Conservation (phyloP, 2,797 vertebrate genomes). For the Champsocephalus esox region DNA sequence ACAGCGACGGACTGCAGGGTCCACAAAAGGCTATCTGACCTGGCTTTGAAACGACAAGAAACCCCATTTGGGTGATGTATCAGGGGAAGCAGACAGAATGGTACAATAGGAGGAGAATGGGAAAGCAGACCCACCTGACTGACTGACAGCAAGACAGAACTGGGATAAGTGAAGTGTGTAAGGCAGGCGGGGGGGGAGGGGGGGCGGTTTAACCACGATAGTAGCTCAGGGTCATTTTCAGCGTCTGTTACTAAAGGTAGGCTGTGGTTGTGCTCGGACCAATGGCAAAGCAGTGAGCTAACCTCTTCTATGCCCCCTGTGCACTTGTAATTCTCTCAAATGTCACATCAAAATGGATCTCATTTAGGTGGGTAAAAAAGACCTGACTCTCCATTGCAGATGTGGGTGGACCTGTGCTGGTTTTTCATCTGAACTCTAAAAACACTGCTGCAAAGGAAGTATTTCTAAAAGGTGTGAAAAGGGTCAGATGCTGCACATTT, state of each 20-base stretch:
- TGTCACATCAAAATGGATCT: conserved; percentile 84
- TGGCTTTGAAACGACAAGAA: conserved; percentile 67
- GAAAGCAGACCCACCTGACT: conserved; percentile 45
- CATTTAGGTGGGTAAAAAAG: conserved; percentile 76
- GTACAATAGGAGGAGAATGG: conserved; percentile 68
- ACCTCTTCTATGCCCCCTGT: conserved; percentile 69
- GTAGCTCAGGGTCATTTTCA: conserved; percentile 75
- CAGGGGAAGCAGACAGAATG: conserved; percentile 57
- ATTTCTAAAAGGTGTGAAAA: conserved; percentile 64
- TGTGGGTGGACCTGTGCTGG: conserved; percentile 67
- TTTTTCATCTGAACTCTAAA: conserved; percentile 62
- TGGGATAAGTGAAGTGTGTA: conserved; percentile 73
- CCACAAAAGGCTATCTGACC: conserved; percentile 68
- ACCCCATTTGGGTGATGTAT: conserved; percentile 75
- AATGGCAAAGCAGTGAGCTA: conserved; percentile 62
- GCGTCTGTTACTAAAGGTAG: conserved; percentile 74
- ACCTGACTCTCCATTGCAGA: conserved; percentile 68
- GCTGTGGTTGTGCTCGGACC: conserved; percentile 58
- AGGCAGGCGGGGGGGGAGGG: not conserved
- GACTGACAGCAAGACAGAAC: conserved; percentile 77
- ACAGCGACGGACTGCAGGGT: conserved; percentile 37
- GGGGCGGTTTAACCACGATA: conserved; percentile 43
- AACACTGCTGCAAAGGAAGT: conserved; percentile 48
- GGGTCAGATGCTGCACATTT: conserved; percentile 38
- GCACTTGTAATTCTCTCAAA: conserved; percentile 81